phyloP scores from a whole-genome alignment of 2,888 invertebrate genomes.

The Empis stercorea region DNA sequence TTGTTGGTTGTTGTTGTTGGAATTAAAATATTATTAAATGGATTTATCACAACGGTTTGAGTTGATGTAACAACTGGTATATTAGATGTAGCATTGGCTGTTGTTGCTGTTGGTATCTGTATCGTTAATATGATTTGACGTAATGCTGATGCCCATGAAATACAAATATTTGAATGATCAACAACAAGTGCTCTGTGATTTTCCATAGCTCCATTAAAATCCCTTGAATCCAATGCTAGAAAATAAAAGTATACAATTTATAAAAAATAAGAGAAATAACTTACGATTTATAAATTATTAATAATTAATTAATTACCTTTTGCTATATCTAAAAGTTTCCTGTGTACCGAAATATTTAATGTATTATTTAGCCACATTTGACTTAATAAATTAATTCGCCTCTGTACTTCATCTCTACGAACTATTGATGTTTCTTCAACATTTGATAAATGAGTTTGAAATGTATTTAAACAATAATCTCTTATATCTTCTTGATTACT shows the following conservation, averaged over 20 bases:
- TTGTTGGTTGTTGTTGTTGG: no score
- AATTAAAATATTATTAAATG: no score
- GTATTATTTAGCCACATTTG: constrained; percentile 22
- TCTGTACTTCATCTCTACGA: constrained; percentile 20
- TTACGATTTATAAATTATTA: no score
- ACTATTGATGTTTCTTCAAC: constrained; percentile 20
- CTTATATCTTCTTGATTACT: constrained; percentile 4
- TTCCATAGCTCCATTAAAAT: constrained; percentile 22
- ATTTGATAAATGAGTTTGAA: constrained; percentile 13
- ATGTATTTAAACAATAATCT: constrained; percentile 10
- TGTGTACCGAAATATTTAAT: constrained; percentile 18
- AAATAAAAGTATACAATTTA: background rate
- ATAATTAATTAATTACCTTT: constrained; percentile 17
- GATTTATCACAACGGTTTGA: no score
- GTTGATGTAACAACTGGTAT: no score
- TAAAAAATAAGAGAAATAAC: no score
- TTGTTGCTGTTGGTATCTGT: constrained; percentile 6
- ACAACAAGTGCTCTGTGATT: constrained; percentile 21
- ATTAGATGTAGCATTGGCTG: constrained; percentile 10
- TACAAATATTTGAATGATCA: constrained; percentile 22
- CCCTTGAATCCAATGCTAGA: constrained; percentile 16
- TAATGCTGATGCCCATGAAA: constrained; percentile 22
- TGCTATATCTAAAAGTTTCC: constrained; percentile 20
- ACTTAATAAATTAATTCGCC: constrained; percentile 21
- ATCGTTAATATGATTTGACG: constrained; percentile 22